These are phyloP conservation scores for Phasia obesa DNA, from an alignment of 2,888 invertebrate species.

Conservation along the genomic window DNA sequence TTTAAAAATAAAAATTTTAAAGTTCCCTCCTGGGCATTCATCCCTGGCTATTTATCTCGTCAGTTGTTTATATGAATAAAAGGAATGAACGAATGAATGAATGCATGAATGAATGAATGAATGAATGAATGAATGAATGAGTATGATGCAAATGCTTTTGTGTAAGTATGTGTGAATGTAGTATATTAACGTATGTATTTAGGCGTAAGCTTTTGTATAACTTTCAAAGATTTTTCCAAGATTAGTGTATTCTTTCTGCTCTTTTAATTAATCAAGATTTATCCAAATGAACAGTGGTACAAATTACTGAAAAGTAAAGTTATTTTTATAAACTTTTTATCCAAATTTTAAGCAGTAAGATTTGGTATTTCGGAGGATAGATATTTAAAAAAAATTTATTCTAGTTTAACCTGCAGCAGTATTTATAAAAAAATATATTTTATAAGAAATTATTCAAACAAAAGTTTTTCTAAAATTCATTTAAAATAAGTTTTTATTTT, in stretches of 20 bases:
- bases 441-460: too few relatives aligned
- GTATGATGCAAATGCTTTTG: conserved; percentile 12
- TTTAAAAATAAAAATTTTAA: conserved; percentile 46
- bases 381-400: too few relatives aligned
- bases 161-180: conserved; percentile 3
- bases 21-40: conserved; percentile 50
- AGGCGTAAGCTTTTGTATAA: conserved; percentile 61
- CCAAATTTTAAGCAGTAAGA: too few relatives aligned
- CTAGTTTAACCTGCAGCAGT: too few relatives aligned
- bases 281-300: conserved; percentile 9
- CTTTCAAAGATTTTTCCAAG: conserved; percentile 38
- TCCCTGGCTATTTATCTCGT: conserved; percentile 43
- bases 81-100: too few relatives aligned
- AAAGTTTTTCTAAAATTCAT: too few relatives aligned
- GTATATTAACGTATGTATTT: conserved; percentile 52
- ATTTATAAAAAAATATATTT: too few relatives aligned
- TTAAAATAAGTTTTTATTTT: too few relatives aligned
- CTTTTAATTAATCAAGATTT: background rate
- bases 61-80: conserved; percentile 15
- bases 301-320: background rate
- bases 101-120: too few relatives aligned
- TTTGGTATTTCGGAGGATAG: too few relatives aligned
- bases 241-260: conserved; percentile 1
- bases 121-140: too few relatives aligned
- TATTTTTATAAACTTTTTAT: too few relatives aligned